phyloP scores from a whole-genome alignment of 2,888 invertebrate species.

The Synanthedon vespiformis region DNA sequence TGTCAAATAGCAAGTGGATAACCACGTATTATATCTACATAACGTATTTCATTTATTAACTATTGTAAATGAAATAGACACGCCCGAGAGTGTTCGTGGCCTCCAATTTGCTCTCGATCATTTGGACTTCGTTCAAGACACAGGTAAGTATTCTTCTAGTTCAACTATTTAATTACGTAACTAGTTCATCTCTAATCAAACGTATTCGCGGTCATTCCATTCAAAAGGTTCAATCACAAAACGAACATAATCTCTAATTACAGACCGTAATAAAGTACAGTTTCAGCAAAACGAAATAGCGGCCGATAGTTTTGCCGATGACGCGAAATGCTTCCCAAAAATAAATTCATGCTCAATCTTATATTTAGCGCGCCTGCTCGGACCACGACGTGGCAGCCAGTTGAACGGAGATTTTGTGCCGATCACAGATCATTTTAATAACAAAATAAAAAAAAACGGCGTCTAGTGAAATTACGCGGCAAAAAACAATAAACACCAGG shows the following conservation, averaged over 20 bases:
- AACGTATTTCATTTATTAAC: background rate
- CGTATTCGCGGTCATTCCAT: background rate
- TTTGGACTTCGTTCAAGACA: slow-evolving; percentile 28
- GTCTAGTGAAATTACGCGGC: slow-evolving; percentile 25
- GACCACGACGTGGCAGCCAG: slow-evolving; percentile 52
- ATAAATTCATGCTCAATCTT: slow-evolving; percentile 66
- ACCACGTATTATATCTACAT: background rate
- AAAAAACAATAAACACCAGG: slow-evolving; percentile 34
- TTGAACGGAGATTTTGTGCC: slow-evolving; percentile 60
- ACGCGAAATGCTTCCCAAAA: slow-evolving; percentile 63
- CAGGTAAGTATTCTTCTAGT: slow-evolving; percentile 11
- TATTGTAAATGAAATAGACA: slow-evolving; percentile 24
- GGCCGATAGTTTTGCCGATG: slow-evolving; percentile 32
- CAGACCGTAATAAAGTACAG: slow-evolving; percentile 11
- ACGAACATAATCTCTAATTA: slow-evolving; percentile 11
- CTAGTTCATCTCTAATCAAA: background rate
- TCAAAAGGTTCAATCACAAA: background rate
- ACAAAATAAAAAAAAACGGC: slow-evolving; percentile 25
- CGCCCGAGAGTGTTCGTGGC: slow-evolving; percentile 11
- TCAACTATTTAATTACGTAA: background rate
- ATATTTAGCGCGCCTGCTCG: slow-evolving; percentile 66
- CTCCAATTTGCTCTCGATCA: slow-evolving; percentile 9
- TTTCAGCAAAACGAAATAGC: slow-evolving; percentile 11
- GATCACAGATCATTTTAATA: slow-evolving; percentile 51
- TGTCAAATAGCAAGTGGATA: too few relatives aligned